These are phyloP conservation scores for Stichopus horrens DNA, from an alignment of 53 echinoderm and acorn worm species.

Conservation along the genomic window DNA sequence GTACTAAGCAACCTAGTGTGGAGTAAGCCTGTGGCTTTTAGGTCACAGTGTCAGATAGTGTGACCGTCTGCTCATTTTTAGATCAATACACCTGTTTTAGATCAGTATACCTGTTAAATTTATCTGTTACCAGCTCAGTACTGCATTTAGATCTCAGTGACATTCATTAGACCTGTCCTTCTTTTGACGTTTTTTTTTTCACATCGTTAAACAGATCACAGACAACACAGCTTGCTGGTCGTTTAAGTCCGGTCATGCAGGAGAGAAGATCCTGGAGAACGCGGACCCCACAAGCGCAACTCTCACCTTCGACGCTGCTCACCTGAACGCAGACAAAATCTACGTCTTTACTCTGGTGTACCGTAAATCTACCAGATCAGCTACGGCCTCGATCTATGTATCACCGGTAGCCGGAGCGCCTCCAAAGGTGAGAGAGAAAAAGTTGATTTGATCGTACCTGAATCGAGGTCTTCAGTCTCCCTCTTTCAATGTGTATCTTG, in stretches of 20 bases:
- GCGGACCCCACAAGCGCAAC: slow-evolving; percentile 23
- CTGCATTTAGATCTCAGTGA: too few relatives aligned
- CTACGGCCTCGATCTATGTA: slow-evolving; percentile 60
- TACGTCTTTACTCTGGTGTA: slow-evolving; percentile 72
- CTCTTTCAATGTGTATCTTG: too few relatives aligned
- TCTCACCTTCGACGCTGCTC: slow-evolving; percentile 55
- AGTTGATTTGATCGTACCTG: too few relatives aligned
- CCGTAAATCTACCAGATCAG: slow-evolving; percentile 56
- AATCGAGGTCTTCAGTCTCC: too few relatives aligned
- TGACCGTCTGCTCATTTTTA: too few relatives aligned
- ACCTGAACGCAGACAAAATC: slow-evolving; percentile 66
- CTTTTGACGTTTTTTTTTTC: not conserved
- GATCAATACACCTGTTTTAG: too few relatives aligned
- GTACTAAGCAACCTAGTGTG: too few relatives aligned
- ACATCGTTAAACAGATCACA: slow-evolving; percentile 47
- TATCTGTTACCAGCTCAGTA: too few relatives aligned
- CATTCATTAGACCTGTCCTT: too few relatives aligned
- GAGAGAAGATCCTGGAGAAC: slow-evolving; percentile 54
- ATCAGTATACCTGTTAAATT: too few relatives aligned
- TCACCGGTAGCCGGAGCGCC: slow-evolving; percentile 67
- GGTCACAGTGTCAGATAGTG: too few relatives aligned
- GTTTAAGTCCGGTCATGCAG: slow-evolving; percentile 57
- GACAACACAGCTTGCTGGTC: slow-evolving; percentile 72
- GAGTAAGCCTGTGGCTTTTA: too few relatives aligned
- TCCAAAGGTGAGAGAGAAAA: slow-evolving; percentile 56